Evolutionary conservation across 2,797 vertebrate species (phyloP).

Genomic region (Alcedo atthis): DNA sequence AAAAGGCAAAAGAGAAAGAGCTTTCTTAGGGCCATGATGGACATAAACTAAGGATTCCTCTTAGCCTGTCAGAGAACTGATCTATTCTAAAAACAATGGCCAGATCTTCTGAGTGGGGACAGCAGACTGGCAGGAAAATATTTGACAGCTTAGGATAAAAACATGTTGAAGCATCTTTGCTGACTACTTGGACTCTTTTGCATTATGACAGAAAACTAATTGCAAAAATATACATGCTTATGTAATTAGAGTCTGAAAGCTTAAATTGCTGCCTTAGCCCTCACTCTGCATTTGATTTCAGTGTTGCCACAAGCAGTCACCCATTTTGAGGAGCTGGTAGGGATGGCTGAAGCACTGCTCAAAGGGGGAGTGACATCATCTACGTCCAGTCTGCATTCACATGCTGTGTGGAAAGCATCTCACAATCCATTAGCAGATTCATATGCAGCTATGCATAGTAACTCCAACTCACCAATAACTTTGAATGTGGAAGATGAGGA

Average conservation of each 20-base stretch:
- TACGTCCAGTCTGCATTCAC: slow-evolving; percentile 31
- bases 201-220: neutral
- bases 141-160: neutral
- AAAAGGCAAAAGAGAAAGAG: neutral
- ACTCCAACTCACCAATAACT: slow-evolving; percentile 70
- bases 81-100: neutral
- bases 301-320: slow-evolving; percentile 78
- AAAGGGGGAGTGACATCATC: slow-evolving; percentile 68
- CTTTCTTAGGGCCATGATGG: neutral
- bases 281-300: slow-evolving; percentile 36
- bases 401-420: slow-evolving; percentile 70
- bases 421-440: slow-evolving; percentile 71
- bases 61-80: neutral
- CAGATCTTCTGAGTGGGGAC: neutral
- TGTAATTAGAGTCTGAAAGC: neutral
- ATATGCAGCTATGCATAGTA: slow-evolving; percentile 62
- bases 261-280: neutral
- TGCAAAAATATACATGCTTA: neutral
- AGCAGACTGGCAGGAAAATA: neutral
- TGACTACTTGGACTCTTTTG: neutral
- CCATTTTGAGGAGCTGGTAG: slow-evolving; percentile 78
- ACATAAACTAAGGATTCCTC: neutral
- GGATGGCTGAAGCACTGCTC: slow-evolving; percentile 75
- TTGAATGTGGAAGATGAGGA: slow-evolving; percentile 73
- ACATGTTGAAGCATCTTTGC: neutral